A percentile compares a stretch with the other conserved stretches of the same genome.
phyloP scores from a whole-genome alignment of 1,140 invertebrate genomes.

The Drosophila kanapiae region DNA sequence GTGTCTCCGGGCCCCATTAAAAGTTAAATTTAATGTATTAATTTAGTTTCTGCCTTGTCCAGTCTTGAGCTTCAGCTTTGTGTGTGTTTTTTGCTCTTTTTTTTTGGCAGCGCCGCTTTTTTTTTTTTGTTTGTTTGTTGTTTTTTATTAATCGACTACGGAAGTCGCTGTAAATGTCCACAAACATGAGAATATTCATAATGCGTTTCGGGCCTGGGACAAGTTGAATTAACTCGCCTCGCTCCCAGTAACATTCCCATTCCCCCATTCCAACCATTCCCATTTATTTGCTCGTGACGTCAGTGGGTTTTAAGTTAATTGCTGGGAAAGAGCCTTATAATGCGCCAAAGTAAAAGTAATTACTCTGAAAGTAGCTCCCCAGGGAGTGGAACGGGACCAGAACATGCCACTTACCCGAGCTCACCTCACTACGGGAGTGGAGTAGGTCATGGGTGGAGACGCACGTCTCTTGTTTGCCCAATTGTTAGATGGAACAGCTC shows the following conservation, averaged over 20 bases:
- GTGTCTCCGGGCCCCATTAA: slow-evolving; percentile 48
- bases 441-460: slow-evolving; percentile 39
- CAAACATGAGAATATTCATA: slow-evolving; percentile 77
- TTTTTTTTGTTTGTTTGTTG: slow-evolving; percentile 37
- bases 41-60: slow-evolving; percentile 50
- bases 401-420: slow-evolving; percentile 41
- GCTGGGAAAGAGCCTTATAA: slow-evolving; percentile 46
- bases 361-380: slow-evolving; percentile 44
- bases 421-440: slow-evolving; percentile 14
- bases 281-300: slow-evolving; percentile 33
- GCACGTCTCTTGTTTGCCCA: slow-evolving; percentile 18
- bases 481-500: slow-evolving; percentile 29
- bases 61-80: slow-evolving; percentile 20
- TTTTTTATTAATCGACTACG: slow-evolving; percentile 78
- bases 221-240: background rate
- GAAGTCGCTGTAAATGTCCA: slow-evolving; percentile 81
- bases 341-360: slow-evolving; percentile 64
- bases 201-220: slow-evolving; percentile 34
- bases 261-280: background rate
- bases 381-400: slow-evolving; percentile 29
- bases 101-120: slow-evolving; percentile 28
- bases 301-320: slow-evolving; percentile 62
- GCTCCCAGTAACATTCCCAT: background rate
- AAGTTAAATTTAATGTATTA: slow-evolving; percentile 69
- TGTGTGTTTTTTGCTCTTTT: slow-evolving; percentile 14